A percentile compares a stretch with the other conserved stretches of the same genome.
Conservation (phyloP, 2,797 vertebrate genomes). For the Hypotaenidia okinawae region DNA sequence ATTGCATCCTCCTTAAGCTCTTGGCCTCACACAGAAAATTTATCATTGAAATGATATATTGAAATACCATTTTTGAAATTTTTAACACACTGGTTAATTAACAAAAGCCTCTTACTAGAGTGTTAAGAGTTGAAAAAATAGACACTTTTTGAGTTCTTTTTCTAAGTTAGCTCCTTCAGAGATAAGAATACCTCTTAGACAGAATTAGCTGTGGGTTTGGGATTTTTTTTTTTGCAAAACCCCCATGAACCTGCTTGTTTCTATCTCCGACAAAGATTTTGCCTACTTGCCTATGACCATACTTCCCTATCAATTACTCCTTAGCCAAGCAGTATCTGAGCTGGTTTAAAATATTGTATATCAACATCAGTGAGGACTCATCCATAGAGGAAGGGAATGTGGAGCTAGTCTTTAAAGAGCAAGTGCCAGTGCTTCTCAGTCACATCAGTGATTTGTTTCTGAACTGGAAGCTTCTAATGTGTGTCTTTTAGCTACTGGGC, state of each 20-base stretch:
- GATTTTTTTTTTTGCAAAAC: background rate
- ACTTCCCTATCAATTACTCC: background rate
- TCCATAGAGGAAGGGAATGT: background rate
- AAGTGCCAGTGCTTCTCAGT: background rate
- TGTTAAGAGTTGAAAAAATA: background rate
- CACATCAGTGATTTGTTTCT: background rate
- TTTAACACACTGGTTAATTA: background rate
- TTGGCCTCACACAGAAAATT: background rate
- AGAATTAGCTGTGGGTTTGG: background rate
- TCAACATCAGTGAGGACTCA: background rate
- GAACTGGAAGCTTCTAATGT: background rate
- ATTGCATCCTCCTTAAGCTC: background rate
- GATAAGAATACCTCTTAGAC: background rate
- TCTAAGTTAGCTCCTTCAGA: background rate
- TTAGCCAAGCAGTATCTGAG: accelerated
- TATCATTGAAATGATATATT: background rate
- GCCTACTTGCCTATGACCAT: background rate
- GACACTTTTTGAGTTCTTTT: background rate
- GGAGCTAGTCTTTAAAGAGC: background rate
- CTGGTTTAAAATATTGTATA: background rate
- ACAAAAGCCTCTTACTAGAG: background rate
- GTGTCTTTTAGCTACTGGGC: background rate
- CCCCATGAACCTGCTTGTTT: background rate
- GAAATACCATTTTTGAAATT: background rate
- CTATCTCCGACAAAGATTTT: background rate